Evolutionary conservation across 2,888 invertebrate genomes (phyloP), one percentile per base, ranked within the genome.

Genomic region (Thymelicus lineola): DNA sequence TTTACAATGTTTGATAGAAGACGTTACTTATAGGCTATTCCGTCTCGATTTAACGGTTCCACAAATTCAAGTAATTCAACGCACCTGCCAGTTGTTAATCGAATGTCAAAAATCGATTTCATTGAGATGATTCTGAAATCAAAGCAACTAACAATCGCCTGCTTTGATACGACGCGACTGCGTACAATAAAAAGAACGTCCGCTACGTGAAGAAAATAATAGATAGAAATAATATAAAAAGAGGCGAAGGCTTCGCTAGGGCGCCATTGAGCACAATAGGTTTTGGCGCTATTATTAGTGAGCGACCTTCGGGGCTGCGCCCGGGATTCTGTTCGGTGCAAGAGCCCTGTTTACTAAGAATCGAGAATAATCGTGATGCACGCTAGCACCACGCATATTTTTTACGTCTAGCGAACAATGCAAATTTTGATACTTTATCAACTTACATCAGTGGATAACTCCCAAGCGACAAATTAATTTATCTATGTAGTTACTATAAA

Each of bases 341-440:
- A 87, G 82, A 84, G 82, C 80, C 82, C 86, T 85, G 86, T 86
- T 86, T 91, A 91, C 92, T 82, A 76, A 87, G 91, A 92, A 92
- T 81, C 85, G 84, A 82, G 85, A 77, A 87, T 91, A 92, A 92
- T 81, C 85, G 84, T 82, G 85, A 77, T 83, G 75, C 82, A 84
- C 82, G 83, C 85, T 83, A 84, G 84, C 84, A 82, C 83, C 82
- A 83, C 81, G 85, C 85, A 81, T 82, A 83, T 88, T 91, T 91
- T 91, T 82, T 85, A 82, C 67, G 75, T 35, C 66, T 66, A 71
- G 66, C 28, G 60, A 66, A 59, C 55, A 7, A 35, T 35, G 14
- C 55, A 35, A 55, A 55, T 55, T 3, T 55, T 55, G 55, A 55
- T 55, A 55, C 55, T 55, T 53, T n/a, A n/a, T n/a, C n/a, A n/a